Conservation (phyloP, 1,140 invertebrate species). For the Sesamia nonagrioides region DNA sequence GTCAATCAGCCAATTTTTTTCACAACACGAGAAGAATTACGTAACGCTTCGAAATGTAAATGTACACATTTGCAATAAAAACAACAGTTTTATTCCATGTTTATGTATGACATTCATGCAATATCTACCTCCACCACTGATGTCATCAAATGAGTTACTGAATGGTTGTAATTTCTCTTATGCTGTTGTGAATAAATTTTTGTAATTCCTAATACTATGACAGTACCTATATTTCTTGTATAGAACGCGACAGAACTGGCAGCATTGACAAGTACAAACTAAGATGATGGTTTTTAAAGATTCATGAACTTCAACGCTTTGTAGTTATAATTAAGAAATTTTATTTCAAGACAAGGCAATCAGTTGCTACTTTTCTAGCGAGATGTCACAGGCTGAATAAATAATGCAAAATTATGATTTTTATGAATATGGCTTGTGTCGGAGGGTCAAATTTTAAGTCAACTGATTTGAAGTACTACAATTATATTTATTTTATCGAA, state of each 20-base stretch:
- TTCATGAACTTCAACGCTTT: conserved; percentile 22
- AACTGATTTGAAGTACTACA: conserved; percentile 23
- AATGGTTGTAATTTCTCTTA: conserved; percentile 32
- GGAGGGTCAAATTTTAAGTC: conserved; percentile 29
- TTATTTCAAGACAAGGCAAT: conserved; percentile 9
- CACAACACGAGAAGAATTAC: neutral
- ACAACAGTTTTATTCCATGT: neutral
- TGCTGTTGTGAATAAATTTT: neutral
- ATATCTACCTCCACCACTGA: neutral
- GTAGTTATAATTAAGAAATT: conserved; percentile 20
- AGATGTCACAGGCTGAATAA: conserved; percentile 44
- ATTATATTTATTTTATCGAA: conserved; percentile 47
- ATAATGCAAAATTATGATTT: conserved; percentile 33
- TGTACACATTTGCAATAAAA: neutral
- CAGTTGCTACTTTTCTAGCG: conserved; percentile 34
- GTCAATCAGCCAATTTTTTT: neutral
- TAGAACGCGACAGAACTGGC: conserved; percentile 17
- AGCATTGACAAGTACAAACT: conserved; percentile 46
- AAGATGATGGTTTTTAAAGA: conserved; percentile 22
- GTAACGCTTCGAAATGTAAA: neutral
- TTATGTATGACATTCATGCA: conserved; percentile 23
- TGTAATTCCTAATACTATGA: conserved; percentile 11
- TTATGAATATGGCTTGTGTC: conserved; percentile 16
- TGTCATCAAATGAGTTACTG: conserved; percentile 33
- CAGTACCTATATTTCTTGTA: conserved; percentile 32